Evolutionary conservation across 2,113 vertebrate genomes (phyloP), one percentile per base, ranked within the genome.

Genomic region (Noctilio leporinus): DNA sequence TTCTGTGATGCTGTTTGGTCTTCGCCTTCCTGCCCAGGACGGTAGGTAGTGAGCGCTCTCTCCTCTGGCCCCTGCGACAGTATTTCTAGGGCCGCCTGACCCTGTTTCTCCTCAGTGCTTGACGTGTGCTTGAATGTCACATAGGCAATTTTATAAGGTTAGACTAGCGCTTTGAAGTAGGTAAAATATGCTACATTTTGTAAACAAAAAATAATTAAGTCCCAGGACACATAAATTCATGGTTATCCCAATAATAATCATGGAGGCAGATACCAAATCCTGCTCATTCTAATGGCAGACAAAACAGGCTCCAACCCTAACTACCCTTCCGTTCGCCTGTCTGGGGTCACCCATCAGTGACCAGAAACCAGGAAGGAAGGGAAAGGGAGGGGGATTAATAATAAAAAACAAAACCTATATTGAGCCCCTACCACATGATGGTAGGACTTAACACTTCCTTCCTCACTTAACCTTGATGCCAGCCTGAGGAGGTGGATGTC

Each of bases 401-500:
- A 24, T 10, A 12, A 38, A 20, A 26, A 45, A 28, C 5, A 2
- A 14, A n/a, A 1, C 19, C 1, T 9, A 16, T 65, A 6, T 7
- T 4, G 33, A 49, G 9, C 12, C 12, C 65, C 19, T 7, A 4
- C 17, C 24, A 4, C 30, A 15, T 6, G 45, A 57, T 7, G 0
- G 28, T 16, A 33, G 33, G 35, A 19, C 14, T 38, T 8, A 19
- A 24, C 28, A 4, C 11, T 28, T 45, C n/a, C 45, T 51, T 69
- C 35, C n/a, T 89, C 17, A 43, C 6, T 28, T 57, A 28, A 40
- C 10, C n/a, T 38, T 35, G 30, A 24, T 15, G 35, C 22, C 4
- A 40, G 20, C n/a, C 28, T 30, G 6, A 5, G 0, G 30, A n/a
- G 62, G 47, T 1, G 1, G 15, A 9, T 15, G 8, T n/a, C 0